phyloP scores from a whole-genome alignment of 2,888 invertebrate genomes.

The Antheraea yamamai region DNA sequence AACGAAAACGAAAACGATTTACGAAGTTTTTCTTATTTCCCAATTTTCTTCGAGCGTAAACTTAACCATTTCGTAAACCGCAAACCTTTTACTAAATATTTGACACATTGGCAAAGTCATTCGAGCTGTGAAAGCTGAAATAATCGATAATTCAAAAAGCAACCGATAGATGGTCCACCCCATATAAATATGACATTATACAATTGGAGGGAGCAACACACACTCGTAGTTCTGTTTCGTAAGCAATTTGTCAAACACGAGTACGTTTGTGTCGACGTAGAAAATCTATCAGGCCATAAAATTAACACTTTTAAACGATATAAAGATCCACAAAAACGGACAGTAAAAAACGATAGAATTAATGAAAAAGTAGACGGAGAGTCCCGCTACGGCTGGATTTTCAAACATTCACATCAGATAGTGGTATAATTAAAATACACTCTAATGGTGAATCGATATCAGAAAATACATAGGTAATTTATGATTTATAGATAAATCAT shows the following conservation, averaged over 20 bases:
- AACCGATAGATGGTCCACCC: no score
- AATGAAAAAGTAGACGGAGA: background rate
- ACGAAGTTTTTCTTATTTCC: no score
- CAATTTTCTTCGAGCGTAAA: no score
- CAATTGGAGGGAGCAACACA: background rate
- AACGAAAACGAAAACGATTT: no score
- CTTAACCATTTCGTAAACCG: no score
- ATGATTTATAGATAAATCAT: conserved; percentile 1
- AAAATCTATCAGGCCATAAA: conserved; percentile 1
- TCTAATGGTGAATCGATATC: background rate
- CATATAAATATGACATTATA: no score
- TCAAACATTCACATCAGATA: conserved; percentile 1
- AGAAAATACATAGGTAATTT: background rate
- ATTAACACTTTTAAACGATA: conserved; percentile 10
- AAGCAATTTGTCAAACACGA: background rate
- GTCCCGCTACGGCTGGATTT: background rate
- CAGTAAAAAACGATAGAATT: background rate
- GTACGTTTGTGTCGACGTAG: background rate
- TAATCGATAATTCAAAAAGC: no score
- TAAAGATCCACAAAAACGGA: background rate
- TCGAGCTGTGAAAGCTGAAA: no score
- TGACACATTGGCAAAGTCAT: no score
- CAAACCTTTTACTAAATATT: no score
- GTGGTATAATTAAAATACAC: conserved; percentile 4
- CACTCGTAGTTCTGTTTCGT: background rate